Evolutionary conservation across 2,113 vertebrate species (phyloP), one percentile per base, ranked within the genome.

Genomic region (Delphinus delphis): DNA sequence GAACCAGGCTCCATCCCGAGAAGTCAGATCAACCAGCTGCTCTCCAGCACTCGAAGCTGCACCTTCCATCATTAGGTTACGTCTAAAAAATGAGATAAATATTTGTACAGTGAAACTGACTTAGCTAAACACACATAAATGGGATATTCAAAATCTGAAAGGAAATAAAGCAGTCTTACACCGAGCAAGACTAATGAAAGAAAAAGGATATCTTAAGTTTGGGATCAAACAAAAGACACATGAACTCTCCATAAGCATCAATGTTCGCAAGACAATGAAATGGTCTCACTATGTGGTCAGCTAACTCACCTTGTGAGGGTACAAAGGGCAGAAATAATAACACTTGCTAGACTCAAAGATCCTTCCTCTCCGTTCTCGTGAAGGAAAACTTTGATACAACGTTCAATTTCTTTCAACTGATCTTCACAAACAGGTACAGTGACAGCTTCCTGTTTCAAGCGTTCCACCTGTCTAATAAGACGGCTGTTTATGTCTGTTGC

Each of bases 41-140:
- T 99, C 99, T 44, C 99, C 99, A 2, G 99, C 99, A 68, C 99
- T 99, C 2, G 99, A 99, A 0, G 99, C 99, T 0, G 99, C 99
- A 0, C 99, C 99, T 98, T 99, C 99, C 99, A 99, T 99, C 98
- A 99, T 99, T 93, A 99, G 98, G 97, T 99, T 99, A 5, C 99
- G 99, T 97, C 99, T 99, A 71, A 20, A 92, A 70, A 20, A 92
- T 0, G 17, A 67, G 38, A 33, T 0, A 89, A 84, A 13, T 0
- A 1, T 44, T 79, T 71, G 8, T 31, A 96, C 0, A 93, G 55
- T 94, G n/a, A 44, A n/a, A 44, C 7, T 2, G 0, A 68, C 20
- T 21, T 47, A 80, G 68, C 38, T 38, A 80, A 23, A 20, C 8
- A 65, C 5, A 62, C 1, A 90, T 6, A 62, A 84, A 60, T 74